Base-by-base conservation (phyloP, 1,140 invertebrate species). In the Chironomus tepperi region DNA sequence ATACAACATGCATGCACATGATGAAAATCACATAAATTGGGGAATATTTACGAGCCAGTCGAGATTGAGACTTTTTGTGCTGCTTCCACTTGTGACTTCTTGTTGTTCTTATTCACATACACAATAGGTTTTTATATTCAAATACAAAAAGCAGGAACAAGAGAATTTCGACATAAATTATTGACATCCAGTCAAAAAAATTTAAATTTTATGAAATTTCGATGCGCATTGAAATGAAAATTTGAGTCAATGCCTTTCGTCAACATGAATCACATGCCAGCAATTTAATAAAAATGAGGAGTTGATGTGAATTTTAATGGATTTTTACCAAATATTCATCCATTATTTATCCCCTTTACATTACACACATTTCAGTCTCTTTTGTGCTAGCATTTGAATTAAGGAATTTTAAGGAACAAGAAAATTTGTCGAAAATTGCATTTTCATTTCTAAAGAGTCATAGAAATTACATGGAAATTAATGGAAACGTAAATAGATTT, bases 21-120 rank as follows among this genome's bases (percentile, higher is more conserved):
- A 57, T 57, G 47, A 57, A 57, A 57, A 57, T 57, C 47, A 15
- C 47, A 57, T 57, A 57, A 57, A 57, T 57, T 57, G 47, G 47
- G n/a, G 47, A 57, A 57, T 15, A 57, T 57, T 57, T 57, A 57
- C 47, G n/a, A 57, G 12, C n/a, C n/a, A 12, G 47, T 57, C 47
- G 12, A n/a, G n/a, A 57, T 57, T 34, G 47, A 57, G 47, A 57
- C 5, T 57, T 57, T n/a, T 57, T 57, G 9, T 57, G 12, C 47
- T 57, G 12, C 12, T 15, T 15, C 47, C 47, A 1, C 15, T 57
- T 57, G 47, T 57, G 12, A 57, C 3, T 57, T 57, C 3, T 57
- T 57, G 47, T 57, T 57, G 12, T 12, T 57, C 5, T 57, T 57
- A 34, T 34, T 5, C 24, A 2, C 24, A 5, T 2, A 2, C 24